Evolutionary conservation across 2,888 invertebrate species (phyloP), one percentile per base, ranked within the genome.

Genomic region (Xiphydria camelus): DNA sequence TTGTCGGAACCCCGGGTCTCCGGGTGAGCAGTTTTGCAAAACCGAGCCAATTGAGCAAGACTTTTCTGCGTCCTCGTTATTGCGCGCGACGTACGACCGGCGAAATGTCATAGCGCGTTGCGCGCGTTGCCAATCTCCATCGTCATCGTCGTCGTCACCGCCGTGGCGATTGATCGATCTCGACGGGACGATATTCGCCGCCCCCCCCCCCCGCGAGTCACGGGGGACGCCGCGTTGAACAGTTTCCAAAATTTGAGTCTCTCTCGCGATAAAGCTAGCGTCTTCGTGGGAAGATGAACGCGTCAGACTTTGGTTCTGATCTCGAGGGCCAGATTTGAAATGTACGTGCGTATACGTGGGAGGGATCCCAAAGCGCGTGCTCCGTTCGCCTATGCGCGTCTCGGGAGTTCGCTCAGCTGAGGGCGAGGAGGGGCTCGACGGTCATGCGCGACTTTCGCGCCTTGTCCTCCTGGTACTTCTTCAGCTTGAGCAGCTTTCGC

Each of bases 401-500:
- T 49, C 21, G 21, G 39, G 34, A 26, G 20, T 45, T 26, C 25
- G 60, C 62, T 75, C 75, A 75, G 52, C 75, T 75, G 20, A 75
- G 63, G 1, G 75, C 75, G 7, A 75, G 62, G 10, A 75, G 55
- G 1, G 75, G 75, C 23, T 75, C 75, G 22, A 69, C 59, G 4
- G 66, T 64, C 57, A 72, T 57, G 41, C 75, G 70, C 18, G 67
- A 65, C 50, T 74, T 74, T 41, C 74, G 62, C 19, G 66, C 62
- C 35, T 75, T 75, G 21, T 75, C 72, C n/a, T 73, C 74, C 12
- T 71, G 70, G 49, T 68, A 68, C 19, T 71, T 70, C 41, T 68
- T 74, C 44, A 74, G 64, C 50, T 68, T 73, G 10, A 65, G 49
- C 31, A 75, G 56, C 58, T 75, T 75, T 52, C 67, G 49, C 43